phyloP scores from a whole-genome alignment of 2,888 invertebrate species.

The Melanostoma scalare region DNA sequence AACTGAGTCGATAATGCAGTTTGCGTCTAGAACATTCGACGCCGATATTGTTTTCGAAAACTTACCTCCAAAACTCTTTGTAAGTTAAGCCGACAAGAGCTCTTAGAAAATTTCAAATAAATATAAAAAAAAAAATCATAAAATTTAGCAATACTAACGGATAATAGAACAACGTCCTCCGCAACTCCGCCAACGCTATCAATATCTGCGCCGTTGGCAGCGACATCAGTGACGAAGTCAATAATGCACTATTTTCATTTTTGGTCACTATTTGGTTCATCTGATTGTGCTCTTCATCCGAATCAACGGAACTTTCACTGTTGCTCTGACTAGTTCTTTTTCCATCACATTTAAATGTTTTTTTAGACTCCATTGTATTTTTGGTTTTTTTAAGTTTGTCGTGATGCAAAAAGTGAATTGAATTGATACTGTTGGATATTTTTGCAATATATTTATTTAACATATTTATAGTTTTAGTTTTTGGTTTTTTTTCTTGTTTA shows the following conservation, averaged over 20 bases:
- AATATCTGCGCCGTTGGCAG: constrained; percentile 83
- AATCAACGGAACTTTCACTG: constrained; percentile 68
- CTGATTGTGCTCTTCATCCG: constrained; percentile 65
- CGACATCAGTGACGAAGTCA: constrained; percentile 80
- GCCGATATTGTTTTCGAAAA: no score
- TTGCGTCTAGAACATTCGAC: no score
- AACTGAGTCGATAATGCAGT: no score
- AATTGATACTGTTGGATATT: constrained; percentile 78
- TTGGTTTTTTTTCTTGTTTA: neutral
- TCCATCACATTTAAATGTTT: constrained; percentile 1
- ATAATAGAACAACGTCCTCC: constrained; percentile 82
- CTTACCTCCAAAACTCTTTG: no score
- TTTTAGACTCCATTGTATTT: constrained; percentile 49
- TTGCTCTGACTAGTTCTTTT: constrained; percentile 49
- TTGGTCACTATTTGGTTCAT: constrained; percentile 49
- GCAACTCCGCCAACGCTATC: constrained; percentile 82
- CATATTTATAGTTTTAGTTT: constrained; percentile 75
- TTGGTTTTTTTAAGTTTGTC: constrained; percentile 44
- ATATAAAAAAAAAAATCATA: constrained; percentile 44
- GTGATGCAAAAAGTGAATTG: constrained; percentile 53
- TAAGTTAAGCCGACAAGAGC: no score
- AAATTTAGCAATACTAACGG: constrained; percentile 81
- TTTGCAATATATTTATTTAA: constrained; percentile 81
- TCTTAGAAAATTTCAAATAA: neutral
- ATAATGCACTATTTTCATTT: constrained; percentile 14